Evolutionary conservation across 2,797 vertebrate genomes (phyloP), one percentile per base, ranked within the genome.

Genomic region (Gephyroberyx darwinii): DNA sequence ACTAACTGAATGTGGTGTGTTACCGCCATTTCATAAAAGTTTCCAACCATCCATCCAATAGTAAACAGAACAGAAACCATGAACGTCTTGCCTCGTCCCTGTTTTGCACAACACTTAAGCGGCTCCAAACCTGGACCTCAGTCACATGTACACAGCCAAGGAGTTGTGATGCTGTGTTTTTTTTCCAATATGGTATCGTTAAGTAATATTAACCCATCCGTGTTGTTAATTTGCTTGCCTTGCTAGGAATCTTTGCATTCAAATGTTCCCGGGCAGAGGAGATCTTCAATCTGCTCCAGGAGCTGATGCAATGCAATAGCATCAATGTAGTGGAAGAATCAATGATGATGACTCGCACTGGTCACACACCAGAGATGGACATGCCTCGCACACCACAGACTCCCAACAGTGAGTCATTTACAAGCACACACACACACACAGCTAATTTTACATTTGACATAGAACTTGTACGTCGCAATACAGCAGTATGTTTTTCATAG

Each of bases 241-340:
- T 7, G 26, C 66, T 84, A 99, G 98, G 98, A 77, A 99, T 99
- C 88, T 99, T 99, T 94, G 98, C 98, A 45, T 99, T 99, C 92
- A 99, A 98, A 88, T 99, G 98, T 84, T 94, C 96, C 54, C 93
- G 97, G 79, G 98, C 98, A 1, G 98, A 99, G 88, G 97, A 99
- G 80, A 96, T 99, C 90, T 99, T 99, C 91, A 99, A 96, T 84
- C 92, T 99, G 74, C 95, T 99, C 43, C 98, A 99, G 94, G 97
- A 99, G 71, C 93, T 98, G 90, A 99, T 99, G 98, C 98, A 99
- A 81, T 97, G 97, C 75, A 98, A 99, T 92, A 98, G 98, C 87
- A 99, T 99, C 91, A 99, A 95, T 0, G 95, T 99, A 76, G 95
- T 96, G 84, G 98, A 99, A 51, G 98, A 99, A 86, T 97, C 98